phyloP scores from a whole-genome alignment of 2,888 invertebrate genomes.

The Phragmatobia fuliginosa region DNA sequence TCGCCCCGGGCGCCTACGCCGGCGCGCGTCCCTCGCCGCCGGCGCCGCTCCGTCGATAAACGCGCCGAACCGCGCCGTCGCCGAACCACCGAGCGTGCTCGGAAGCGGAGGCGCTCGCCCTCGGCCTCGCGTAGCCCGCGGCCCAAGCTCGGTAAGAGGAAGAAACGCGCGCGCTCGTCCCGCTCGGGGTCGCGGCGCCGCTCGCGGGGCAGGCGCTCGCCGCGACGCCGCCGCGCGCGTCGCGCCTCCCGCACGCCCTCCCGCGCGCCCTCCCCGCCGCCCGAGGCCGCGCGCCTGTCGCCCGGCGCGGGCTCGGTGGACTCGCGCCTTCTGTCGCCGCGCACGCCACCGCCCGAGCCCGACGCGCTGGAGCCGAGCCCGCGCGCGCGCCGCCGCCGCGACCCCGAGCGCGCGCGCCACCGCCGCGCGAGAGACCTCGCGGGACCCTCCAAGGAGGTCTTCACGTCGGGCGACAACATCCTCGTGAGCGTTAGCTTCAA shows the following conservation, averaged over 20 bases:
- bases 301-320: constrained; percentile 49
- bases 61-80: constrained; percentile 57
- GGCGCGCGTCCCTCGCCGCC: constrained; percentile 55
- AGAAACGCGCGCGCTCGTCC: constrained; percentile 66
- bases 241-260: constrained; percentile 55
- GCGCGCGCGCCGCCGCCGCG: constrained; percentile 69
- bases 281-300: constrained; percentile 53
- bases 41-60: constrained; percentile 54
- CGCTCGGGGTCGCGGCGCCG: constrained; percentile 55
- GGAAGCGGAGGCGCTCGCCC: constrained; percentile 63
- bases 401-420: constrained; percentile 55
- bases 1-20: constrained; percentile 53
- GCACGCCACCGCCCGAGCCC: constrained; percentile 60
- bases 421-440: constrained; percentile 69
- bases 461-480: constrained; percentile 97
- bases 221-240: constrained; percentile 35
- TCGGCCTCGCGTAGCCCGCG: constrained; percentile 50
- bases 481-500: constrained; percentile 97
- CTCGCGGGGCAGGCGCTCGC: constrained; percentile 55
- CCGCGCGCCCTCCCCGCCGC: constrained; percentile 59
- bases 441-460: constrained; percentile 94
- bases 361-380: constrained; percentile 55
- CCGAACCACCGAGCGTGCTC: constrained; percentile 54
- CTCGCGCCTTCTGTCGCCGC: constrained; percentile 64
- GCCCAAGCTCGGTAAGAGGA: constrained; percentile 67